Base-by-base conservation (phyloP, 2,888 invertebrate genomes). In the Melolontha melolontha region DNA sequence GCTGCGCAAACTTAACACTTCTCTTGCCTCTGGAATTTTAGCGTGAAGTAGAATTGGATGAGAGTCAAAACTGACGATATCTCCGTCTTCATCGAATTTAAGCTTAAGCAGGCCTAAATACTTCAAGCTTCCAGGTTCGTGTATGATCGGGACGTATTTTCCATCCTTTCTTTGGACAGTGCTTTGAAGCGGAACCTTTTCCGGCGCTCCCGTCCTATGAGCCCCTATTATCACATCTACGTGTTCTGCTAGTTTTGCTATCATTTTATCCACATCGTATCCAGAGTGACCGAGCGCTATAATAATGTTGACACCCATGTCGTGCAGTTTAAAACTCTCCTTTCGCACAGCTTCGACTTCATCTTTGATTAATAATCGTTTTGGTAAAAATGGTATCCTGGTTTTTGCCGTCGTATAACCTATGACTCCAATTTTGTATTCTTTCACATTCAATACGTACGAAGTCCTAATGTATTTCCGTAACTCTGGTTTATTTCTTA, bases 281-380 rank as follows among this genome's bases (percentile, higher is more conserved):
- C 96, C 96, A 0, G 95, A 93, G 83, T 97, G 96, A 0, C 97
- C 96, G 27, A 97, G 82, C 0, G 93, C 96, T 70, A 97, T 93
- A n/a, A 96, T 88, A 62, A 95, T 93, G 14, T 92, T 88, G 0
- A 94, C 85, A 0, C 91, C 86, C 71, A 92, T 81, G 1, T 84
- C 75, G 79, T 88, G 88, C 42, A 67, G 16, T 10, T 14, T 62
- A 10, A 12, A 59, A 34, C 67, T 50, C 42, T 67, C 62, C 41
- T 14, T 52, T 17, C 16, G 39, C 16, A 67, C 27, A 0, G 67
- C 41, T 10, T 10, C 44, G 4, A 67, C 10, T 52, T 67, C 67
- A 16, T 67, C 62, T 6, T 16, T 16, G 17, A 67, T 22, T 2
- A n/a, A 17, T 8, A 63, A 12, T 5, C 2, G 10, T 12, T 57